Evolutionary conservation across 2,113 vertebrate species (phyloP).

Genomic region (Phylloscopus trochilus): DNA sequence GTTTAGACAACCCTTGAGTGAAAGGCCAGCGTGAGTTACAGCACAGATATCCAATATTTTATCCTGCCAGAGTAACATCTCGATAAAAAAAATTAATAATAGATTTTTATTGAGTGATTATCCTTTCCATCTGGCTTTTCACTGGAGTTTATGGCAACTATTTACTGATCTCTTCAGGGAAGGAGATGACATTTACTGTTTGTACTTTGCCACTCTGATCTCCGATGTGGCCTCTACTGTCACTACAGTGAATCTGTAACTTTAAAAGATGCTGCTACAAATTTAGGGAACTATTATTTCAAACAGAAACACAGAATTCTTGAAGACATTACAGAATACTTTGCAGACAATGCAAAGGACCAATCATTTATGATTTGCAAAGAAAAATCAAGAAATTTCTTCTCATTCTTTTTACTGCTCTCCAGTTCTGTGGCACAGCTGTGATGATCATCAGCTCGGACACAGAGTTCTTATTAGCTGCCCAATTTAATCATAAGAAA

Average conservation of each 20-base stretch:
- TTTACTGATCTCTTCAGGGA: constrained; percentile 30
- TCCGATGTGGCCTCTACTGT: background rate
- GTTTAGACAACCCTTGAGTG: background rate
- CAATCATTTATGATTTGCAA: background rate
- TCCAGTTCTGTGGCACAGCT: background rate
- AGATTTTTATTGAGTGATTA: constrained; percentile 27
- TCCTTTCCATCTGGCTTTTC: background rate
- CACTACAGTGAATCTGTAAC: background rate
- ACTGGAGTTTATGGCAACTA: background rate
- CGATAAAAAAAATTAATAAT: background rate
- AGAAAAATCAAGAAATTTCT: background rate
- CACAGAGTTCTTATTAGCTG: background rate
- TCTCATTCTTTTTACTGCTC: background rate
- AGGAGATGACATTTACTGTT: constrained; percentile 37
- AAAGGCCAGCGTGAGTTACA: background rate
- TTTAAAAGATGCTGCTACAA: background rate
- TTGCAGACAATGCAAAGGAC: background rate
- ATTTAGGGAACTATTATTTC: background rate
- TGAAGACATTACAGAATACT: background rate
- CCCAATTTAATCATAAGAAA: background rate
- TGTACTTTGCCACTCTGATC: background rate
- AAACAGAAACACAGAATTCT: background rate
- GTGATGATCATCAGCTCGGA: background rate
- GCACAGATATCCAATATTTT: background rate
- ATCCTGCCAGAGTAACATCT: background rate